phyloP scores from a whole-genome alignment of 1,140 invertebrate species.

The Aphaenogaster floridana region DNA sequence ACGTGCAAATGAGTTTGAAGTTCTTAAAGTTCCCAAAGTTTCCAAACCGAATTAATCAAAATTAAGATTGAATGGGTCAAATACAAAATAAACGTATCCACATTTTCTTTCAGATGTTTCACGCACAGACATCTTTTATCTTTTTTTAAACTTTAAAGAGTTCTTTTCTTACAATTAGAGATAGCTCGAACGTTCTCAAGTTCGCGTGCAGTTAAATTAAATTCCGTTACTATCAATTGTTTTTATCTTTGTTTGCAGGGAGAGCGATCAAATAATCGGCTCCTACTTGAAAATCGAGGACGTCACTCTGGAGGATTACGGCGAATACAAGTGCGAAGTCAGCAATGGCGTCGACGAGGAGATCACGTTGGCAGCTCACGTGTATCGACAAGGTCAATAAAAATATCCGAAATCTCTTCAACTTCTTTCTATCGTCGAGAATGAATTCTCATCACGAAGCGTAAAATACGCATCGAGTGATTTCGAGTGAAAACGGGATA shows the following conservation, averaged over 20 bases:
- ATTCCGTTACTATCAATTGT: not conserved
- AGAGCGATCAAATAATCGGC: conserved; percentile 90
- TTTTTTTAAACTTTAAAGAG: not conserved
- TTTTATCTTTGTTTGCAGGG: conserved; percentile 85
- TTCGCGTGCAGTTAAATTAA: not conserved
- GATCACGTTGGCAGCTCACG: conserved; percentile 82
- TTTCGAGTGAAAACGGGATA: not conserved
- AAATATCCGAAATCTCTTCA: not conserved
- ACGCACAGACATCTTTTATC: not conserved
- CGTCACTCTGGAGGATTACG: conserved; percentile 89
- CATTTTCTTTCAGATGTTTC: not conserved
- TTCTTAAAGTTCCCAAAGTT: not conserved
- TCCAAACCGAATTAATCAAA: not conserved
- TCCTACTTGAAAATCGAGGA: conserved; percentile 90
- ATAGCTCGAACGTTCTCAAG: not conserved
- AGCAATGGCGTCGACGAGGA: conserved; percentile 87
- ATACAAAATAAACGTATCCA: not conserved
- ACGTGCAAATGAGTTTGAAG: not conserved
- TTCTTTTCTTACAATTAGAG: not conserved
- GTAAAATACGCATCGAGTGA: not conserved
- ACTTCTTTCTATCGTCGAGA: not conserved
- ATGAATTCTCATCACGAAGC: not conserved
- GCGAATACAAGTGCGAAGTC: conserved; percentile 89
- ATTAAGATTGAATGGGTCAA: not conserved
- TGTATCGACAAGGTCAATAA: conserved; percentile 84